Evolutionary conservation across 2,113 vertebrate genomes (phyloP).

Genomic region (Ailurus styani): DNA sequence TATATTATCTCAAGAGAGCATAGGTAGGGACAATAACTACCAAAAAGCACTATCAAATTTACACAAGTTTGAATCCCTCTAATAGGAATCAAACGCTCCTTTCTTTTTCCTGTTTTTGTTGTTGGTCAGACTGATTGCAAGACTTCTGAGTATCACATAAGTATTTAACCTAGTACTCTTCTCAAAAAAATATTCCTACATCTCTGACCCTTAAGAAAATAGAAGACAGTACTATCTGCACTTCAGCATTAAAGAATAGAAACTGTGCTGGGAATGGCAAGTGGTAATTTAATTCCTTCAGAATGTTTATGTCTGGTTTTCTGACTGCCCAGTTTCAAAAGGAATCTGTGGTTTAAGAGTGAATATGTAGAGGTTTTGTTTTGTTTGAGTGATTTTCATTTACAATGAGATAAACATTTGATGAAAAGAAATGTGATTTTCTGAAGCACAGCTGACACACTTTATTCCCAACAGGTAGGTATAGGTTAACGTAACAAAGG

Average conservation of each 20-base stretch:
- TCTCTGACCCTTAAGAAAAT: not conserved
- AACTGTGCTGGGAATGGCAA: not conserved
- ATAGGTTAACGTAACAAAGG: constrained; percentile 9
- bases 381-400: constrained; percentile 19
- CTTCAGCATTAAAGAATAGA: not conserved
- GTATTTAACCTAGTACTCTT: not conserved
- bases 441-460: not conserved
- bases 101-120: not conserved
- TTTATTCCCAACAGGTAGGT: not conserved
- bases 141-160: not conserved
- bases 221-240: not conserved
- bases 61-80: not conserved
- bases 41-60: not conserved
- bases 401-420: constrained; percentile 1
- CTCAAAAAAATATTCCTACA: not conserved
- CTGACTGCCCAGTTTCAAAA: constrained; percentile 1
- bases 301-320: not conserved
- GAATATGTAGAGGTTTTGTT: not conserved
- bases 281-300: not conserved
- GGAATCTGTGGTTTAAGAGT: not conserved
- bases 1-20: not conserved
- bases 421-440: constrained; percentile 26
- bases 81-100: not conserved
- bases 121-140: not conserved
- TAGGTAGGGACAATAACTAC: not conserved